Conservation (phyloP, 2,888 invertebrate species). For the Microplitis manilae region DNA sequence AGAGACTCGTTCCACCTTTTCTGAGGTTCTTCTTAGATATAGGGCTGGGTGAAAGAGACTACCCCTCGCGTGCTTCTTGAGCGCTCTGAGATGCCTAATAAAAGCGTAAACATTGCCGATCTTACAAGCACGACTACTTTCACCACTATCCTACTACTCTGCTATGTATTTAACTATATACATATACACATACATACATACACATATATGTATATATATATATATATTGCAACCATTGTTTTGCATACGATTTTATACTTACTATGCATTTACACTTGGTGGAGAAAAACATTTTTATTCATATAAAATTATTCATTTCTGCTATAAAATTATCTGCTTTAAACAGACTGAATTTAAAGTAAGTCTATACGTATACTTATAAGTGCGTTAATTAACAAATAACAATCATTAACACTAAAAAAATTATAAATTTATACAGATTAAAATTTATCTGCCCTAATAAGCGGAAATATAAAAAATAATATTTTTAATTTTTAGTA, state of each 20-base stretch:
- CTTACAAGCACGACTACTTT: constrained; percentile 16
- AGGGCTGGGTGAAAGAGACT: neutral
- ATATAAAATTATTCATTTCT: neutral
- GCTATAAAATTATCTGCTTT: neutral
- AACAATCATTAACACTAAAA: neutral
- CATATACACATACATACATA: constrained; percentile 7
- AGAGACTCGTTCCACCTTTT: constrained; percentile 38
- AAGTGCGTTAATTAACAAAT: neutral
- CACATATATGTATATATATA: constrained; percentile 5
- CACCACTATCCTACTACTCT: neutral
- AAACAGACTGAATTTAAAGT: neutral
- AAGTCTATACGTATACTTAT: neutral
- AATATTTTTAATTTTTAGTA: neutral
- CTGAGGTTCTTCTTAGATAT: constrained; percentile 16
- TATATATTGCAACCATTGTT: neutral
- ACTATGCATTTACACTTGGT: neutral
- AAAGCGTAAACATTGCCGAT: constrained; percentile 47
- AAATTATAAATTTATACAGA: neutral
- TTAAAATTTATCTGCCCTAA: neutral
- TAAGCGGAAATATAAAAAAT: neutral
- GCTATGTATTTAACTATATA: constrained; percentile 16
- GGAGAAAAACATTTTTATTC: neutral
- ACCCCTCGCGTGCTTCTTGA: constrained; percentile 14
- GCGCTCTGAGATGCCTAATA: constrained; percentile 38
- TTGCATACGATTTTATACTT: neutral